These are phyloP conservation scores for Lasioglossum marginatum DNA, from an alignment of 2,888 invertebrate species.

Conservation along the genomic window DNA sequence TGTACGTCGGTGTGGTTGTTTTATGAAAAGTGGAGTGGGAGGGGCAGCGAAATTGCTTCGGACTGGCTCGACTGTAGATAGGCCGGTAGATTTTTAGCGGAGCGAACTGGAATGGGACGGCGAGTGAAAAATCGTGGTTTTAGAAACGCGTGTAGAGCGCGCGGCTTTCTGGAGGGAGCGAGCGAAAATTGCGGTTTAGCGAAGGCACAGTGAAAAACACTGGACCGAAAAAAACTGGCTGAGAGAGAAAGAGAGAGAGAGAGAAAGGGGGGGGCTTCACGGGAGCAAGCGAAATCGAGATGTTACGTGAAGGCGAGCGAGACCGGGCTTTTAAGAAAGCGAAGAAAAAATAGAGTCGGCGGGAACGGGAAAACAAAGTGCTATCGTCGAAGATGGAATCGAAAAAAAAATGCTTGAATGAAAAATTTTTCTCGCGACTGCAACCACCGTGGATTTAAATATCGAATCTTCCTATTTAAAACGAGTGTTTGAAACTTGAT, in stretches of 20 bases:
- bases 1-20: not conserved
- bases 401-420: no score
- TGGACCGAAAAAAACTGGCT: not conserved
- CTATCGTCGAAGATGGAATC: no score
- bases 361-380: constrained; percentile 9
- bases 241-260: constrained; percentile 17
- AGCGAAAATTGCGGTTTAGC: constrained; percentile 47
- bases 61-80: not conserved
- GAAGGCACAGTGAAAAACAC: constrained; percentile 36
- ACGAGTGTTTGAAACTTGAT: no score
- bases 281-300: constrained; percentile 35
- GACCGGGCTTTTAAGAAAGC: constrained; percentile 33
- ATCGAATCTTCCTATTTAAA: no score
- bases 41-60: not conserved
- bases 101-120: constrained; percentile 1
- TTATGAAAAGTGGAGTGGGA: not conserved
- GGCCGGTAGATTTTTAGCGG: not conserved
- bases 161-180: constrained; percentile 16
- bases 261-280: constrained; percentile 14
- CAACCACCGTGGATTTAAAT: no score
- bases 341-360: not conserved
- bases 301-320: constrained; percentile 12
- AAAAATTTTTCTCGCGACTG: no score
- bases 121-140: constrained; percentile 26
- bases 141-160: constrained; percentile 4